A percentile compares a stretch with the other conserved stretches of the same genome.
phyloP scores from a whole-genome alignment of 2,888 invertebrate genomes.

The Theodoxus fluviatilis region DNA sequence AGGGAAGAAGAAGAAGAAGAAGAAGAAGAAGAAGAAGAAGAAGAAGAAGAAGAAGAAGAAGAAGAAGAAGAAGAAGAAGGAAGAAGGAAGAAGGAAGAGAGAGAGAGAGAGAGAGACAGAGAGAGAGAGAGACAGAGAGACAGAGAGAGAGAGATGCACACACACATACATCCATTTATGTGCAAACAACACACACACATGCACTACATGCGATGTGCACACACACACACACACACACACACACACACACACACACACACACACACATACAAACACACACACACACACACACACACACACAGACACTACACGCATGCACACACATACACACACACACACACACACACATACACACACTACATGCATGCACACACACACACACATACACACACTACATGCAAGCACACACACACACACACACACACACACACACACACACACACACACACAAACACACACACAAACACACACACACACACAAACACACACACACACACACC shows the following conservation, averaged over 20 bases:
- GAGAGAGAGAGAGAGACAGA: background rate
- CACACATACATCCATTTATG: background rate
- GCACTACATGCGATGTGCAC: too few species aligned
- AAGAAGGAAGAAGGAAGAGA: too few species aligned
- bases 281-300: conserved; percentile 17
- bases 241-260: conserved; percentile 19
- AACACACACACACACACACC: conserved; percentile 7
- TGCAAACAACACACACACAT: conserved; percentile 12
- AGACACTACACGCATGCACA: conserved; percentile 10
- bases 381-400: too few species aligned
- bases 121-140: background rate
- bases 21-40: too few species aligned
- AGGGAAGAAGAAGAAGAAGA: too few species aligned
- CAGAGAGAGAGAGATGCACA: background rate
- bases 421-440: too few species aligned
- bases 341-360: background rate
- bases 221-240: conserved; percentile 16
- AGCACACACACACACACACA: too few species aligned
- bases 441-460: too few species aligned
- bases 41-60: too few species aligned
- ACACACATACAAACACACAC: conserved; percentile 16
- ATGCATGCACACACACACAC: background rate
- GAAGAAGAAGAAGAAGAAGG: too few species aligned
- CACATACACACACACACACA: conserved; percentile 13
- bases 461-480: too few species aligned